Evolutionary conservation across 2,888 invertebrate species (phyloP).

Genomic region (Pinctada fucata): DNA sequence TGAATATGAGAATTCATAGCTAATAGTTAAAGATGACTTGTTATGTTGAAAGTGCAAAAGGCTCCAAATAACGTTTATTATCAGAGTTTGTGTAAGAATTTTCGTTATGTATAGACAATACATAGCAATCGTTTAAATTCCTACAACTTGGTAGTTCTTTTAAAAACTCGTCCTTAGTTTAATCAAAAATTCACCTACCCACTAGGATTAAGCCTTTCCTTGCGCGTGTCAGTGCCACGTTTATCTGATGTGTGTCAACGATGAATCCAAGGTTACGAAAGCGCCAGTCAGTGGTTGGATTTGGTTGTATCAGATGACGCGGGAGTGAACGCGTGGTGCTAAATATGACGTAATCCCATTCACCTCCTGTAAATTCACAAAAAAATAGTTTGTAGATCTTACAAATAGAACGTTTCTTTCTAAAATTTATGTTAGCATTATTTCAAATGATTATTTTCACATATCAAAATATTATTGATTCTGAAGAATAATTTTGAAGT

Average conservation of each 20-base stretch:
- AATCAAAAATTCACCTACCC: background rate
- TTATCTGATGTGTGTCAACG: background rate
- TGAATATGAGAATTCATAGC: too few relatives aligned
- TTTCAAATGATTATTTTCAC: background rate
- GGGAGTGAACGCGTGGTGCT: background rate
- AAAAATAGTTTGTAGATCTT: too few relatives aligned
- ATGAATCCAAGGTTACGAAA: background rate
- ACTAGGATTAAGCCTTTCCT: background rate
- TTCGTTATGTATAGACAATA: too few relatives aligned
- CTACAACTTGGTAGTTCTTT: background rate
- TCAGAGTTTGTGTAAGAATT: too few relatives aligned
- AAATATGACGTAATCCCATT: constrained; percentile 2
- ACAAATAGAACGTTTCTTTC: too few relatives aligned
- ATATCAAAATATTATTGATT: background rate
- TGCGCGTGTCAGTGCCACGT: background rate
- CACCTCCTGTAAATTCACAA: background rate
- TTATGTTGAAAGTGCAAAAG: too few relatives aligned
- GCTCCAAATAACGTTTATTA: too few relatives aligned
- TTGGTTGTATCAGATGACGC: background rate
- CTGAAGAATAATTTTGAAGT: too few relatives aligned
- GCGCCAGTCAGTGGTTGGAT: background rate
- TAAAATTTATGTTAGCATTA: too few relatives aligned
- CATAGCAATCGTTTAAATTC: too few relatives aligned
- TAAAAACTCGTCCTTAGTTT: background rate
- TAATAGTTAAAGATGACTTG: too few relatives aligned